phyloP scores from a whole-genome alignment of 2,888 invertebrate genomes.

The Ectemnius lituratus region DNA sequence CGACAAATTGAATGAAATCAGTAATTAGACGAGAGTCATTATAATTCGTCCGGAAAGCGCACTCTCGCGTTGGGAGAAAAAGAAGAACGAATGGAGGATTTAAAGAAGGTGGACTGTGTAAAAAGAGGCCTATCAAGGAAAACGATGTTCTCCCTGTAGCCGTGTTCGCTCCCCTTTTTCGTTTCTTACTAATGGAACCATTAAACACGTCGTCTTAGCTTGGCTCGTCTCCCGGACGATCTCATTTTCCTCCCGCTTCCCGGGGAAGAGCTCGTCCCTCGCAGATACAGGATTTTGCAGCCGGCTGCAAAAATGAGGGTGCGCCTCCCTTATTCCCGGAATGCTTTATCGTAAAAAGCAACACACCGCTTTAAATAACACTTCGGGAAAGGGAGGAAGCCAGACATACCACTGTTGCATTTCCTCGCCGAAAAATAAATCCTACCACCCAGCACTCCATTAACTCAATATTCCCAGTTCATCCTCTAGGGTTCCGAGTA shows the following conservation, averaged over 20 bases:
- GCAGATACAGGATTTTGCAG: slow-evolving; percentile 11
- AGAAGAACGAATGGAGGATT: background rate
- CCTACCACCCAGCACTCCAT: too few relatives aligned
- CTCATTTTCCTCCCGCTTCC: slow-evolving; percentile 59
- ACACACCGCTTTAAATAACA: slow-evolving; percentile 31
- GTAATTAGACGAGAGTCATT: too few relatives aligned
- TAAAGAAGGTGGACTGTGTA: slow-evolving; percentile 16
- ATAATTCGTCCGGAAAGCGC: too few relatives aligned
- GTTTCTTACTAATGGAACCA: slow-evolving; percentile 67
- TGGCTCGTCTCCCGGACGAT: slow-evolving; percentile 61
- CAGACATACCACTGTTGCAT: slow-evolving; percentile 31
- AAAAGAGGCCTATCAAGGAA: slow-evolving; percentile 35
- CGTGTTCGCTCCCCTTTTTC: slow-evolving; percentile 36
- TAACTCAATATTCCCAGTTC: too few relatives aligned
- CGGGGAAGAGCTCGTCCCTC: slow-evolving; percentile 19
- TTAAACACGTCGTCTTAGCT: slow-evolving; percentile 65
- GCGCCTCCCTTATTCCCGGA: background rate
- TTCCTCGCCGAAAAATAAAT: slow-evolving; percentile 16
- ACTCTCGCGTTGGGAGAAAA: background rate
- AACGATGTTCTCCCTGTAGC: slow-evolving; percentile 11
- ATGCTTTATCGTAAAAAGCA: slow-evolving; percentile 41
- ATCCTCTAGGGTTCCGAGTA: too few relatives aligned
- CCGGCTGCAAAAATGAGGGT: slow-evolving; percentile 29
- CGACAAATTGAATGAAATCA: too few relatives aligned
- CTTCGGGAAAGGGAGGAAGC: slow-evolving; percentile 25